phyloP scores from a whole-genome alignment of 1,140 invertebrate genomes.

The Choristoneura fumiferana region DNA sequence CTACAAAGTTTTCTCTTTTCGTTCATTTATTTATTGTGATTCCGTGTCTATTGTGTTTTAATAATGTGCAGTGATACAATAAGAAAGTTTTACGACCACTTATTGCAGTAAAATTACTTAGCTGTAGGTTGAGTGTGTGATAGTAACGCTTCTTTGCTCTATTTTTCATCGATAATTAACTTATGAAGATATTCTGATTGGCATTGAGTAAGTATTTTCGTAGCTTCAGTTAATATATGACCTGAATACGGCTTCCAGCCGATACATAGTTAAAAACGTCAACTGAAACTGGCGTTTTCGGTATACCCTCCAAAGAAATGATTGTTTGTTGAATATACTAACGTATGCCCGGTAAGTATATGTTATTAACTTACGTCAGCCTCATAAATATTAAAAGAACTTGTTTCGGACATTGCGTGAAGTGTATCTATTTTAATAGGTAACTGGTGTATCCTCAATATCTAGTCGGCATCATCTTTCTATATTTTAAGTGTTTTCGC shows the following conservation, averaged over 20 bases:
- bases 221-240: constrained; percentile 2
- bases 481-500: too few species aligned
- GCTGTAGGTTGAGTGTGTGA: neutral
- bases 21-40: neutral
- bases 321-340: neutral
- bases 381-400: neutral
- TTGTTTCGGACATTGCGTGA: neutral
- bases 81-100: neutral
- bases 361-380: constrained; percentile 3
- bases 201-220: constrained; percentile 14
- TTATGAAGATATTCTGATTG: constrained; percentile 5
- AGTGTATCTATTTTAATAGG: neutral
- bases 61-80: neutral
- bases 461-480: too few species aligned
- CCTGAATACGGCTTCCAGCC: neutral
- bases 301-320: neutral
- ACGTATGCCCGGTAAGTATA: neutral
- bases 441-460: too few species aligned
- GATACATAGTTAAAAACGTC: too few species aligned
- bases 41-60: constrained; percentile 4
- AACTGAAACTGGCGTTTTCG: too few species aligned
- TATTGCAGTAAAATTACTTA: neutral
- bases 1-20: neutral
- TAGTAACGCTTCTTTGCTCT: neutral
- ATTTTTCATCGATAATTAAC: constrained; percentile 1